Evolutionary conservation across 2,797 vertebrate genomes (phyloP).

Genomic region (Channallabes apus): DNA sequence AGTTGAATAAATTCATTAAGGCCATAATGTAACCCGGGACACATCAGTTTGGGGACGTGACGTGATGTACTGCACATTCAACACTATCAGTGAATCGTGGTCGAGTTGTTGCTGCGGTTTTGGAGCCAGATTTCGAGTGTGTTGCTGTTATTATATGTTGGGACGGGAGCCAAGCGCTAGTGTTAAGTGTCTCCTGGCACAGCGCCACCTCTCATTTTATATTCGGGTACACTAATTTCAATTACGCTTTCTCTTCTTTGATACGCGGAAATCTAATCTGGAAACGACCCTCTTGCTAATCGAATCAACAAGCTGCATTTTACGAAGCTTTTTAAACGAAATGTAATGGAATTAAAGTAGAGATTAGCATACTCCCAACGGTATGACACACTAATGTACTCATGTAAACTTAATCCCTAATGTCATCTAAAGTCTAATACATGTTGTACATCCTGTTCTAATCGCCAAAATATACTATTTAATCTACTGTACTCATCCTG

Average conservation of each 20-base stretch:
- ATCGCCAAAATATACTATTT: not conserved
- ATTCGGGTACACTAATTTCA: constrained; percentile 20
- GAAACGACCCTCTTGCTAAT: not conserved
- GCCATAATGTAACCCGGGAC: too few relatives aligned
- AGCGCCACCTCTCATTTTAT: constrained; percentile 18
- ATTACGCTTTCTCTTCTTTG: not conserved
- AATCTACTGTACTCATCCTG: not conserved
- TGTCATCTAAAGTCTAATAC: not conserved
- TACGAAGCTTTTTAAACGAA: not conserved
- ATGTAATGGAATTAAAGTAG: too few relatives aligned
- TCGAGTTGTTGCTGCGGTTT: not conserved
- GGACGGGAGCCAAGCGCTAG: not conserved
- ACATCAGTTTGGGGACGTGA: too few relatives aligned
- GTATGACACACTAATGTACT: not conserved
- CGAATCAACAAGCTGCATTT: not conserved
- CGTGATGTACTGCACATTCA: not conserved
- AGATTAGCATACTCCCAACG: not conserved
- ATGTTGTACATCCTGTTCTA: not conserved
- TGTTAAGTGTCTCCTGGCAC: constrained; percentile 20
- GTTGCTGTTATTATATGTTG: not conserved
- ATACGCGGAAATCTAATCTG: not conserved
- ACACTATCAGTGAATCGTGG: not conserved
- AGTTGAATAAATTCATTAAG: too few relatives aligned
- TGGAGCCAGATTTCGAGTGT: not conserved
- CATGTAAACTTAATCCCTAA: not conserved